Conservation (phyloP, 2,888 invertebrate genomes). For the Sphaerophoria rueppellii region DNA sequence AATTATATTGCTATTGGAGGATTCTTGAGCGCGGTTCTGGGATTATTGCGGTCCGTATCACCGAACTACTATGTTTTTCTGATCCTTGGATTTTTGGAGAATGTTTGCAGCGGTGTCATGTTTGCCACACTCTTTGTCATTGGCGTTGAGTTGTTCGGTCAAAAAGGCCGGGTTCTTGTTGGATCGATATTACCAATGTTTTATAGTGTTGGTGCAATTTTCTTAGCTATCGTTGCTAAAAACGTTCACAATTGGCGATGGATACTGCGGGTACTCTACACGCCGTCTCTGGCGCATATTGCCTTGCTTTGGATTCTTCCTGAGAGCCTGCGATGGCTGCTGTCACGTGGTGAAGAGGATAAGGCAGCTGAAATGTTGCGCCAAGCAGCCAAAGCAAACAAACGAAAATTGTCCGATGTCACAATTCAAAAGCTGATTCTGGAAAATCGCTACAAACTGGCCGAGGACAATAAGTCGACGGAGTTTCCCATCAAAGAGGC, state of each 20-base stretch:
- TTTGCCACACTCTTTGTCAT: slow-evolving; percentile 88
- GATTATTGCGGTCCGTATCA: slow-evolving; percentile 87
- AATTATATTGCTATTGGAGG: slow-evolving; percentile 84
- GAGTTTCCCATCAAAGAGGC: slow-evolving; percentile 77
- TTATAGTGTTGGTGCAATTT: slow-evolving; percentile 87
- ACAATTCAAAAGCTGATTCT: slow-evolving; percentile 75
- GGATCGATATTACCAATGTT: slow-evolving; percentile 88
- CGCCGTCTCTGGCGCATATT: slow-evolving; percentile 87
- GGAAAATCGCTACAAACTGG: slow-evolving; percentile 75
- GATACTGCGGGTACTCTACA: slow-evolving; percentile 86
- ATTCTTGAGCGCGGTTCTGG: slow-evolving; percentile 85
- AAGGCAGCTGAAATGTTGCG: slow-evolving; percentile 84
- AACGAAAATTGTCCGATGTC: slow-evolving; percentile 75
- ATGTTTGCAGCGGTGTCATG: slow-evolving; percentile 87
- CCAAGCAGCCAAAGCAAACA: slow-evolving; percentile 86
- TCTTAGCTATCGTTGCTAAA: slow-evolving; percentile 87
- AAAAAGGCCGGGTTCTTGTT: slow-evolving; percentile 87
- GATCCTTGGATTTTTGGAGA: slow-evolving; percentile 88
- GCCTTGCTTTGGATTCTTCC: slow-evolving; percentile 87
- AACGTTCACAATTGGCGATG: slow-evolving; percentile 87
- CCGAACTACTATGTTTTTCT: slow-evolving; percentile 88
- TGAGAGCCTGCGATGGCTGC: slow-evolving; percentile 90
- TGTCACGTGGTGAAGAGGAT: slow-evolving; percentile 84
- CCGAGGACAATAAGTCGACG: slow-evolving; percentile 75
- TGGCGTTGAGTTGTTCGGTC: slow-evolving; percentile 90